phyloP scores from a whole-genome alignment of 2,797 vertebrate species.

The Chromis chromis region DNA sequence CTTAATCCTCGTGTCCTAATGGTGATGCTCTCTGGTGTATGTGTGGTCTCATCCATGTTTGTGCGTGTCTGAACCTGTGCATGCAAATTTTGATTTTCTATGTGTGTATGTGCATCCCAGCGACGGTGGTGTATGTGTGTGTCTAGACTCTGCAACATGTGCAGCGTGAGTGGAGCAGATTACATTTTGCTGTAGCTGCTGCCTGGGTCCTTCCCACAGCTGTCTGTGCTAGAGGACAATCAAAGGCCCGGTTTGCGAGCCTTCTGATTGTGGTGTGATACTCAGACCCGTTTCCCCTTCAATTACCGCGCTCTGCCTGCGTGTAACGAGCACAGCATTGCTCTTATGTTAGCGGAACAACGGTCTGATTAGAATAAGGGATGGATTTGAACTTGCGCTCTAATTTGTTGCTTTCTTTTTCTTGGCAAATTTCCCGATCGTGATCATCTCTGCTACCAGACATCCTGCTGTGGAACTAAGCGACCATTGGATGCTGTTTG shows the following conservation, averaged over 20 bases:
- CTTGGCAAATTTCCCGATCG: slow-evolving; percentile 37
- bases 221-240: slow-evolving; percentile 69
- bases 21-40: slow-evolving; percentile 32
- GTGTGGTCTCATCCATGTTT: slow-evolving; percentile 7
- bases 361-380: slow-evolving; percentile 60
- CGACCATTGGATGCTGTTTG: slow-evolving; percentile 13
- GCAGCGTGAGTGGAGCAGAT: slow-evolving; percentile 55
- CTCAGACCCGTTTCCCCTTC: slow-evolving; percentile 57
- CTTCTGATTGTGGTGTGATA: slow-evolving; percentile 66
- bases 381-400: slow-evolving; percentile 42
- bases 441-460: slow-evolving; percentile 39
- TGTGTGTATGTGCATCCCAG: slow-evolving; percentile 17
- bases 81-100: slow-evolving; percentile 2
- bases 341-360: slow-evolving; percentile 62
- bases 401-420: slow-evolving; percentile 54
- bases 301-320: slow-evolving; percentile 64
- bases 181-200: slow-evolving; percentile 60
- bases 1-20: slow-evolving; percentile 70
- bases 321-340: slow-evolving; percentile 62
- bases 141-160: slow-evolving; percentile 44
- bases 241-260: slow-evolving; percentile 52
- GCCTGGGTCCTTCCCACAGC: slow-evolving; percentile 67
- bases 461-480: slow-evolving; percentile 26
- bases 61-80: slow-evolving; percentile 1
- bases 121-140: neutral